A percentile compares a stretch with the other conserved stretches of the same genome.
phyloP scores from a whole-genome alignment of 2,113 vertebrate species.

The Scomber colias region DNA sequence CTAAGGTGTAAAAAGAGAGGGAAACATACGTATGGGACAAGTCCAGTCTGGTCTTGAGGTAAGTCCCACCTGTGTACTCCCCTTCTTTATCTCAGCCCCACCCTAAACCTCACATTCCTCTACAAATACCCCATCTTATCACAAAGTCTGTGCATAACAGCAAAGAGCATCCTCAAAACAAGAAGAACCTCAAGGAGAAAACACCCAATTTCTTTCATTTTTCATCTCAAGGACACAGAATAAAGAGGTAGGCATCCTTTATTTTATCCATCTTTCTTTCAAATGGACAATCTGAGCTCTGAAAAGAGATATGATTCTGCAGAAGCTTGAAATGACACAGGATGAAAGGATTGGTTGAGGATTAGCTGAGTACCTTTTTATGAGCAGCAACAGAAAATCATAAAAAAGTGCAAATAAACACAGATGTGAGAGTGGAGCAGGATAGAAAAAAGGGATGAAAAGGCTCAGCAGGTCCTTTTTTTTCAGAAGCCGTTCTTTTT shows the following conservation, averaged over 20 bases:
- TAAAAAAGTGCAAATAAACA: conserved; percentile 10
- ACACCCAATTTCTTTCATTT: neutral
- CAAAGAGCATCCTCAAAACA: conserved; percentile 34
- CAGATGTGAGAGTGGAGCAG: neutral
- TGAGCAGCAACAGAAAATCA: neutral
- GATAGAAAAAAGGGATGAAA: neutral
- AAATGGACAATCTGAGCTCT: neutral
- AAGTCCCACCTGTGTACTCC: conserved; percentile 10
- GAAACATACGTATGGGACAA: conserved; percentile 51
- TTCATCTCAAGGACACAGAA: neutral
- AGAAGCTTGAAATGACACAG: conserved; percentile 22
- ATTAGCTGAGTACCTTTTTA: conserved; percentile 24
- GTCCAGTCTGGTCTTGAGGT: conserved; percentile 73
- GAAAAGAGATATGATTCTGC: conserved; percentile 1
- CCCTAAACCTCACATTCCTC: conserved; percentile 71
- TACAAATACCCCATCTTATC: conserved; percentile 69
- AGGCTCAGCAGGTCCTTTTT: neutral
- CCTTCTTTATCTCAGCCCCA: conserved; percentile 28
- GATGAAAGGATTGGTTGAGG: conserved; percentile 33
- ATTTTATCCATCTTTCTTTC: neutral
- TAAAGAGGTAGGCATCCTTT: conserved; percentile 59
- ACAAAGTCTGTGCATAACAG: neutral
- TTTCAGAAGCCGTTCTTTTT: neutral
- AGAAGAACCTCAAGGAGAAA: conserved; percentile 9
- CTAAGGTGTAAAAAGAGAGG: conserved; percentile 30